These are phyloP conservation scores for Passerculus sandwichensis DNA, from an alignment of 2,797 vertebrate species.

Conservation along the genomic window DNA sequence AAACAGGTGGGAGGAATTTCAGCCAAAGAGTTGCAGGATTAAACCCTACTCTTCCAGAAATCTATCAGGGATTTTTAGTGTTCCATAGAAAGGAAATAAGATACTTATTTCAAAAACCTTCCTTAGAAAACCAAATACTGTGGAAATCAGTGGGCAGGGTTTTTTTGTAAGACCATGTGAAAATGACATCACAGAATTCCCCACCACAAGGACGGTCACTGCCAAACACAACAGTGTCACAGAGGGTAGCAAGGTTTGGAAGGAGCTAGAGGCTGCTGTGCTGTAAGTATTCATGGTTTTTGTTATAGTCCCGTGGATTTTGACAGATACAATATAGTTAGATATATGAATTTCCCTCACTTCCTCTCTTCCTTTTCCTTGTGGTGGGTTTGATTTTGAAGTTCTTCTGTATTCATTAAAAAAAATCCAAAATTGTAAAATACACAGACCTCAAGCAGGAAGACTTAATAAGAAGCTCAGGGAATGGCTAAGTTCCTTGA, in stretches of 20 bases:
- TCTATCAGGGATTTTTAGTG: background rate
- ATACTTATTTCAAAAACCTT: background rate
- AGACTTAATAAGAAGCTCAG: background rate
- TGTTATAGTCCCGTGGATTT: background rate
- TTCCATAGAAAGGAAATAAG: background rate
- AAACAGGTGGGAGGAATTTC: background rate
- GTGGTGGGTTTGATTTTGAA: background rate
- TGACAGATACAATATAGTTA: background rate
- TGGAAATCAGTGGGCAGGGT: background rate
- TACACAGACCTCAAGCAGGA: background rate
- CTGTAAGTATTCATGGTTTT: background rate
- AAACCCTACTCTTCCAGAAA: background rate
- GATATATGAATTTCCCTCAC: background rate
- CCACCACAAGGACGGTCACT: fast-evolving
- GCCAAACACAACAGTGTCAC: background rate
- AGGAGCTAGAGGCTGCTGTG: background rate
- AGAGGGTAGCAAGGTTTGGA: fast-evolving
- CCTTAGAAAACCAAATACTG: background rate
- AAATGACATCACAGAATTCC: background rate
- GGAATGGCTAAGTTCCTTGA: background rate
- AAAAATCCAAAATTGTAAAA: background rate
- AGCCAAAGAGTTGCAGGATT: background rate
- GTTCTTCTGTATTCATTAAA: background rate
- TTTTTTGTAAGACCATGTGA: background rate
- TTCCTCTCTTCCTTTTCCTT: background rate